Evolutionary conservation across 2,113 vertebrate genomes (phyloP).

Genomic region (Sinocyclocheilus grahami): DNA sequence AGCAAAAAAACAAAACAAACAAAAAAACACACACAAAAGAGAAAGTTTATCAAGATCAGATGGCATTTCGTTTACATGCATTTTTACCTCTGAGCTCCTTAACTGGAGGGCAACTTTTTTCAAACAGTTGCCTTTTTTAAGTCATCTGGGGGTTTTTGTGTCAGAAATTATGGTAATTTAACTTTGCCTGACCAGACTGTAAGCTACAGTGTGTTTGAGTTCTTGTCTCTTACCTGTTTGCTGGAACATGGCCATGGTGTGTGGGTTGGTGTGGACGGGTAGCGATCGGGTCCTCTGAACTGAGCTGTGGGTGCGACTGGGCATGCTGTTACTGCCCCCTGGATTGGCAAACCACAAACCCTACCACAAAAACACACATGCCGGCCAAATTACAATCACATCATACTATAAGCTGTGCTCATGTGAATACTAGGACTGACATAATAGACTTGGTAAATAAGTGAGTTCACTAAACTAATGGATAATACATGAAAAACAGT

Average conservation of each 20-base stretch:
- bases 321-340: slow-evolving; percentile 97
- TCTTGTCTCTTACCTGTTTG: slow-evolving; percentile 81
- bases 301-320: slow-evolving; percentile 94
- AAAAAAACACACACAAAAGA: too few relatives aligned
- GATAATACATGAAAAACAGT: neutral
- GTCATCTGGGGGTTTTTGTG: neutral
- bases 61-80: neutral
- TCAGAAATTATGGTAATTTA: too few relatives aligned
- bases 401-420: slow-evolving; percentile 42
- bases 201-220: slow-evolving; percentile 4
- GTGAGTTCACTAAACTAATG: neutral
- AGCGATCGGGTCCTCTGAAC: slow-evolving; percentile 96
- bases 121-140: neutral
- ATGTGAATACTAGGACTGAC: neutral
- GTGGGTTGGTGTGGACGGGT: slow-evolving; percentile 93
- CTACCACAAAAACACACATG: slow-evolving; percentile 68
- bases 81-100: neutral
- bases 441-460: too few relatives aligned
- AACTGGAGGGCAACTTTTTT: neutral
- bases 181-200: neutral
- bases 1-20: neutral
- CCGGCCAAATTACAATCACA: slow-evolving; percentile 21
- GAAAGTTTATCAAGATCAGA: neutral
- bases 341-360: slow-evolving; percentile 99
- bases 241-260: slow-evolving; percentile 94